Evolutionary conservation across 1,140 invertebrate genomes (phyloP), one percentile per base, ranked within the genome.

Genomic region (Habropoda laboriosa): DNA sequence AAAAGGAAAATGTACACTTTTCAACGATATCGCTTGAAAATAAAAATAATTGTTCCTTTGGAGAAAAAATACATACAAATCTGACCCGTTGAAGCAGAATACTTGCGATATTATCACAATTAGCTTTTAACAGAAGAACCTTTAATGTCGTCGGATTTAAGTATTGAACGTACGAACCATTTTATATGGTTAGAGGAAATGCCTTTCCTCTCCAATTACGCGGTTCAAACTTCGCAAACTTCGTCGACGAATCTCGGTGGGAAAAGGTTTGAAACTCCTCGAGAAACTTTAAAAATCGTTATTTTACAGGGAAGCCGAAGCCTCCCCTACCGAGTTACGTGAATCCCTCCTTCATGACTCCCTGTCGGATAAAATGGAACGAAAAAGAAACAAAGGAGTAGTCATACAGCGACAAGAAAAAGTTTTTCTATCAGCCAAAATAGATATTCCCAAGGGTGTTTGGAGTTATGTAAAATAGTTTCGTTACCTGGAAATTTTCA

Each of bases 241-340:
- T 89, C 67, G 86, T 87, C 88, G 85, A 72, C 82, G 81, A 81
- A 67, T 81, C 81, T 71, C 68, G 45, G 79, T 77, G 55, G 75
- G 79, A 88, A 82, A 82, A 77, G 86, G 86, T 70, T 89, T 82
- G 87, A 89, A 92, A 91, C 90, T 92, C 90, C 87, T 88, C 86
- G 83, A 84, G 86, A 92, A 92, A 91, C 86, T 92, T 91, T 92
- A 91, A 91, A 91, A 92, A 92, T 92, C 91, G 91, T 91, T 92
- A 92, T 88, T 87, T 88, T 81, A 86, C 88, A 70, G 74, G 60
- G 66, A 78, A 78, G 66, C 75, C 67, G 49, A 58, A 70, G 64
- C 73, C 32, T 55, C 68, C 70, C 77, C 77, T 63, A 64, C 77
- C 57, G 38, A 79, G 77, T 72, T 79, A 72, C 68, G 49, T 18